Percentiles rank a stretch among this genome's conserved stretches.
Conservation (phyloP, 1,140 invertebrate species). For the Kradibia gibbosae region DNA sequence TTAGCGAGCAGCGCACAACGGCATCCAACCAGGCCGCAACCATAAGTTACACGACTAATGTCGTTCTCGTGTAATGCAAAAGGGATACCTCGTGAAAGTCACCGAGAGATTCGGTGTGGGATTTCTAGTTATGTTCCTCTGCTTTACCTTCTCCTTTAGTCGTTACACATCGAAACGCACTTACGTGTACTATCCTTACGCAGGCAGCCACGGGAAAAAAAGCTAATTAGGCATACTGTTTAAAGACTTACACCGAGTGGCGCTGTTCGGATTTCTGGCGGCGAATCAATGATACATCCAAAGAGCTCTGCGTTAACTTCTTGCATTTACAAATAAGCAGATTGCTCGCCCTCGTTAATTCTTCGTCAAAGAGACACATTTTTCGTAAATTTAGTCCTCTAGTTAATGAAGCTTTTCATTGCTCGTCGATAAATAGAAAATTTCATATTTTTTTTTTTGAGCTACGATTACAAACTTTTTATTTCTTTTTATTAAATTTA, state of each 20-base stretch:
- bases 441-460: not conserved
- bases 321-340: conserved; percentile 41
- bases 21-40: conserved; percentile 60
- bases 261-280: conserved; percentile 16
- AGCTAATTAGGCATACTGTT: conserved; percentile 51
- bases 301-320: conserved; percentile 11
- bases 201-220: conserved; percentile 39
- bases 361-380: not conserved
- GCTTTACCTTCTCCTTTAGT: not conserved
- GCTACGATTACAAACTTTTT: too few species aligned
- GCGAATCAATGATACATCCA: conserved; percentile 1
- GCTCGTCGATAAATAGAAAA: not conserved
- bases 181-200: not conserved
- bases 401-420: too few species aligned
- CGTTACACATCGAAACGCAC: not conserved
- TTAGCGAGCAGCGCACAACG: conserved; percentile 17
- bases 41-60: conserved; percentile 68
- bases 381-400: too few species aligned
- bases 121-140: conserved; percentile 49
- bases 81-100: not conserved
- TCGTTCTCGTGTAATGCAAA: conserved; percentile 64
- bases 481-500: too few species aligned
- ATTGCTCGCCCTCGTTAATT: conserved; percentile 24
- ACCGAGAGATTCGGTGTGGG: conserved; percentile 11
- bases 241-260: conserved; percentile 20